Base-by-base conservation (phyloP, 2,797 vertebrate genomes). In the Bradypus variegatus region DNA sequence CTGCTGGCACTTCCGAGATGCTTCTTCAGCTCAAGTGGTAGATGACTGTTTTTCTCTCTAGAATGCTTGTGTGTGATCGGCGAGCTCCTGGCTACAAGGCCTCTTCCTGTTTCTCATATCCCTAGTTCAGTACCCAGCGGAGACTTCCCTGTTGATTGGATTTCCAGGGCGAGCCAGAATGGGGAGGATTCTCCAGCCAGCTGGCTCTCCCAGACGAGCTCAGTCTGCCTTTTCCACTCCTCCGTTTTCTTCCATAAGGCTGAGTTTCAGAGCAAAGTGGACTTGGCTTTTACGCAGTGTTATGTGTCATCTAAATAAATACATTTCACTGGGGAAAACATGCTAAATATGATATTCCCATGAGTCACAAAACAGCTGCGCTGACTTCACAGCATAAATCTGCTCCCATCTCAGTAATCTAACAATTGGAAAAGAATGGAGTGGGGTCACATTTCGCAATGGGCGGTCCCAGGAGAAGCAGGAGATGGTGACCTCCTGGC, bases 351-450 rank as follows among this genome's bases (percentile, higher is more conserved):
- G 95, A 41, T 95, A 95, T 93, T 96, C 97, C 96, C 93, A 0
- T 88, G 95, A 94, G 97, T 94, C 89, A 58, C 45, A 69, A 86
- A 92, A 91, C 97, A 97, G 96, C 97, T 97, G 96, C 90, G 96
- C 94, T 80, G 90, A 92, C 96, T 96, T 93, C 89, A 89, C 62
- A 60, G 58, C 65, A 12, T 93, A 95, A 96, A 91, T 94, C 94
- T 92, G 81, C 77, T 93, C 91, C 89, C 87, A 69, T 0, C 3
- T 95, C 95, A 90, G 93, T 92, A 94, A 96, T 96, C 21, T 23
- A 92, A 94, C 13, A 86, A 89, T 41, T 67, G 85, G 82, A 93
- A 92, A 90, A 92, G 90, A 92, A 92, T 33, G 36, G 53, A 83
- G 90, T 88, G 62, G 75, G 93, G 94, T 96, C 95, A 77, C 27